Base-by-base conservation (phyloP, 2,113 vertebrate genomes). In the Crotalus helleri region DNA sequence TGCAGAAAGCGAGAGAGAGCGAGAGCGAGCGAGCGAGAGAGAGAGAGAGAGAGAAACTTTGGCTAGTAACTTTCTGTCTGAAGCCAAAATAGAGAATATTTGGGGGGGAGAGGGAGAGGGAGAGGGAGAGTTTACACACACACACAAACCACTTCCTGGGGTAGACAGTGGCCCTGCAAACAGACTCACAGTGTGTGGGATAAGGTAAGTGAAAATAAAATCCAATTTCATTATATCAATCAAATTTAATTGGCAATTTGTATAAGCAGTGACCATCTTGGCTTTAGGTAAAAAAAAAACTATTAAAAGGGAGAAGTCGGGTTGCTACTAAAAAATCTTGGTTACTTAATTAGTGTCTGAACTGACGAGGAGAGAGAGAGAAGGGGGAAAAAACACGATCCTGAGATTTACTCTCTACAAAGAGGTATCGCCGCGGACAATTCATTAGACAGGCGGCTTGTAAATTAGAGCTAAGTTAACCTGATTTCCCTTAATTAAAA, bases 401-500 rank as follows among this genome's bases (percentile, higher is more conserved):
- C 97, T 97, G 97, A 98, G 98, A 98, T 98, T 98, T 98, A 98
- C 98, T 98, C 97, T 98, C 98, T 97, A 98, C 98, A 98, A 98
- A 98, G 98, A 98, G 98, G 97, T 98, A 98, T 97, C 98, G 98
- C 98, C 97, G 98, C 98, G 98, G 98, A 98, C 98, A 98, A 98
- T 98, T 98, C 98, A 98, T 98, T 98, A 98, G 98, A 97, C 98
- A 98, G 97, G 98, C 98, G 97, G 98, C 98, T 98, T 98, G 98
- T 98, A 99, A 98, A 98, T 99, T 98, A 98, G 98, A 97, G 97
- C 98, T 98, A 98, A 98, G 98, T 98, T 98, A 99, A 98, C 98
- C 98, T 98, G 98, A 98, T 98, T 98, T 98, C 98, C 98, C 97
- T 98, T 98, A 98, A 98, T 99, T 98, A 98, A 99, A 98, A 98